phyloP scores from a whole-genome alignment of 2,797 vertebrate species.

The Argyrosomus regius region DNA sequence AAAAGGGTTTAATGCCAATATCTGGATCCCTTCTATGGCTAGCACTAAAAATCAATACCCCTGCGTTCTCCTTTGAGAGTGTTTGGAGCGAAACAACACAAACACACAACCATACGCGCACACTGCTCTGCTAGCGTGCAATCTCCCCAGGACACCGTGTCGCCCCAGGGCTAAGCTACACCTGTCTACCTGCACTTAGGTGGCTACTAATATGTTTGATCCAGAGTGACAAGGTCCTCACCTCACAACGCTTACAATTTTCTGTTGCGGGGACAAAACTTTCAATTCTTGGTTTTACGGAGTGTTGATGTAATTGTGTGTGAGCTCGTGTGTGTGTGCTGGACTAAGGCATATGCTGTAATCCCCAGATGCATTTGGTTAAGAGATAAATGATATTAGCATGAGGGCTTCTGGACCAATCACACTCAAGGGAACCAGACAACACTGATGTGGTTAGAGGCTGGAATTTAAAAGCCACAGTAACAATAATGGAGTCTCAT shows the following conservation, averaged over 20 bases:
- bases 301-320: conserved; percentile 28
- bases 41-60: conserved; percentile 78
- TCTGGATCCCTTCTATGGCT: conserved; percentile 70
- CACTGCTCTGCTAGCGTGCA: conserved; percentile 51
- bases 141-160: conserved; percentile 57
- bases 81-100: conserved; percentile 53
- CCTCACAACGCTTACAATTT: conserved; percentile 61
- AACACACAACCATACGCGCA: conserved; percentile 38
- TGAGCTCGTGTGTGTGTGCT: neutral
- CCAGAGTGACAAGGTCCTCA: conserved; percentile 74
- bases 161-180: conserved; percentile 67
- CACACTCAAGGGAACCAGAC: conserved; percentile 2
- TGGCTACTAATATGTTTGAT: conserved; percentile 74
- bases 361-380: conserved; percentile 19
- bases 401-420: conserved; percentile 11
- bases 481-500: conserved; percentile 19
- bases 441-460: conserved; percentile 26
- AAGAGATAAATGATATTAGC: conserved; percentile 26
- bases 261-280: conserved; percentile 46
- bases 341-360: neutral
- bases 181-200: conserved; percentile 69
- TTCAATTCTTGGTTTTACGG: conserved; percentile 47
- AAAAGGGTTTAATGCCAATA: conserved; percentile 83
- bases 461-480: conserved; percentile 20
- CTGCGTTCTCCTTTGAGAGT: conserved; percentile 64